Evolutionary conservation across 2,888 invertebrate species (phyloP).

Genomic region (Marronus borbonicus): DNA sequence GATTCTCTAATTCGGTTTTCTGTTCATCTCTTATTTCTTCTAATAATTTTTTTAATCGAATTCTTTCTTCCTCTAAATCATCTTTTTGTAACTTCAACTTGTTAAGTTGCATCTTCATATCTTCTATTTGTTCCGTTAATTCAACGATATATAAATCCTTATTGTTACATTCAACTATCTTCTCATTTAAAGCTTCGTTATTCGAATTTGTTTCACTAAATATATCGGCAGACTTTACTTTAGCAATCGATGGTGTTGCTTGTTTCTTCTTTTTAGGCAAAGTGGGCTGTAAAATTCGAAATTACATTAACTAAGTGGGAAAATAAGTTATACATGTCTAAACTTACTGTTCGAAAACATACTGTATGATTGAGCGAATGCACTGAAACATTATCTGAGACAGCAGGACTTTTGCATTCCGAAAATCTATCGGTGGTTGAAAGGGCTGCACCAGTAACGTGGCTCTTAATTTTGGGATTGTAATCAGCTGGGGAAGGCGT

Average conservation of each 20-base stretch:
- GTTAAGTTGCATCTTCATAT: conserved; percentile 70
- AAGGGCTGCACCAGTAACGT: conserved; percentile 65
- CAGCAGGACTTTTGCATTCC: conserved; percentile 66
- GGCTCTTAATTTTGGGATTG: conserved; percentile 44
- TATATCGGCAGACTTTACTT: conserved; percentile 40
- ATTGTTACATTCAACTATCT: conserved; percentile 72
- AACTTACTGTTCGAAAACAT: conserved; percentile 68
- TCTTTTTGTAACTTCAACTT: conserved; percentile 68
- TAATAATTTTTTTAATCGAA: conserved; percentile 66
- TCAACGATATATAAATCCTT: conserved; percentile 72
- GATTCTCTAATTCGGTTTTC: conserved; percentile 65
- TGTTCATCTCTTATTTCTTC: conserved; percentile 65
- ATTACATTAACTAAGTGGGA: conserved; percentile 1
- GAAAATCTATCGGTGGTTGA: conserved; percentile 67
- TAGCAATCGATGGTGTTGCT: conserved; percentile 51
- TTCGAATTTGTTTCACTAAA: conserved; percentile 20
- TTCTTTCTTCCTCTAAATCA: conserved; percentile 67
- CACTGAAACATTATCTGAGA: conserved; percentile 62
- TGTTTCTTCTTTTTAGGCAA: conserved; percentile 62
- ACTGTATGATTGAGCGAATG: conserved; percentile 60
- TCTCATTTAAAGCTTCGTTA: conserved; percentile 71
- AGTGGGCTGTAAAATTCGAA: conserved; percentile 47
- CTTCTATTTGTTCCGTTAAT: conserved; percentile 71
- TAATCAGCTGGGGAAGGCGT: conserved; percentile 72
- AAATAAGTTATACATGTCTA: conserved; percentile 22